Conservation (phyloP, 1,140 invertebrate species). For the Helicoverpa zea region DNA sequence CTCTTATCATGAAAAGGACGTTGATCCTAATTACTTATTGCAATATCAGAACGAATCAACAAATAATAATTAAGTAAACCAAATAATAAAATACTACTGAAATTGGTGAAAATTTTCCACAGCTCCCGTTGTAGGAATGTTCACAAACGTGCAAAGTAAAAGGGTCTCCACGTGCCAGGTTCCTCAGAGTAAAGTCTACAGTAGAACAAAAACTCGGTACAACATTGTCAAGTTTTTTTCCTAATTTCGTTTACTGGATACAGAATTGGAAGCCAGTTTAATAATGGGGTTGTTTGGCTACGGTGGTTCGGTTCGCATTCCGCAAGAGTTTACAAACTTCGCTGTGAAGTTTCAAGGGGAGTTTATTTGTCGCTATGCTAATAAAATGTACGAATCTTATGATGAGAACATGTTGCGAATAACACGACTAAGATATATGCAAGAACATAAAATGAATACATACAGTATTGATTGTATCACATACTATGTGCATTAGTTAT, state of each 20-base stretch:
- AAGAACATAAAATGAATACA: no score
- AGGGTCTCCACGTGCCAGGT: neutral
- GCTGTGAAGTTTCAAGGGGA: neutral
- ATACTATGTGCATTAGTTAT: no score
- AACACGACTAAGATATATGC: no score
- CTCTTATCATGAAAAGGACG: no score
- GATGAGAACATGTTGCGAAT: no score
- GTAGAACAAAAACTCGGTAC: neutral
- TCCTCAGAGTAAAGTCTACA: neutral
- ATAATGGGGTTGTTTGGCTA: neutral
- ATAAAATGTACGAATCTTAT: neutral
- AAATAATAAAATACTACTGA: neutral
- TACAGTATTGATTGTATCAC: no score
- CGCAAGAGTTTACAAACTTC: neutral
- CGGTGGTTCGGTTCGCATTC: neutral
- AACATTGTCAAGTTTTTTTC: neutral
- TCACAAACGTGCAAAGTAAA: constrained; percentile 2
- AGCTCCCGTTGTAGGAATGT: neutral
- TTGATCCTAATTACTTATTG: no score
- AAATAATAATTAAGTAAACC: neutral
- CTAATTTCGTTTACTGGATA: neutral
- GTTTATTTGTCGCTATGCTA: neutral
- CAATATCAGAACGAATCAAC: neutral
- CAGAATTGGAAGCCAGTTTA: neutral
- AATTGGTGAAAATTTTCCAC: neutral